Evolutionary conservation across 53 echinoderm and acorn worm genomes (phyloP).

Genomic region (Echinometra lucunter): DNA sequence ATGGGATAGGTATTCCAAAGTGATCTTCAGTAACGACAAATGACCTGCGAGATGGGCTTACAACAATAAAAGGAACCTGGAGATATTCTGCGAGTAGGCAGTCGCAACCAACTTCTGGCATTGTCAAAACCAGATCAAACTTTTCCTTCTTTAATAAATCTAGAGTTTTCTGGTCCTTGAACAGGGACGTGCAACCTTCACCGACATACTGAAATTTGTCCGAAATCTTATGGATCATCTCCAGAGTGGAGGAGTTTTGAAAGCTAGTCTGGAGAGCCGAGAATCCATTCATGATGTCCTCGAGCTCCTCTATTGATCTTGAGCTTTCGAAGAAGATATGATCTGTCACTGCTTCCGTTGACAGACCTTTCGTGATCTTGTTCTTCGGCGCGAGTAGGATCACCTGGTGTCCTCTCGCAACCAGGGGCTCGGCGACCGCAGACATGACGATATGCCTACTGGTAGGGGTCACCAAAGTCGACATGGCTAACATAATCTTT

Average conservation of each 20-base stretch:
- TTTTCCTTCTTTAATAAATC: not conserved
- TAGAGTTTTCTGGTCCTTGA: not conserved
- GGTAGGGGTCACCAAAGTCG: not conserved
- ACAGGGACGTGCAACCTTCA: not conserved
- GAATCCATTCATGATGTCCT: not conserved
- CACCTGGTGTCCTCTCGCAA: not conserved
- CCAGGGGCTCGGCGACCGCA: conserved; percentile 4
- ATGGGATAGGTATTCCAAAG: conserved; percentile 72
- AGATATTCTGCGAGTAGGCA: not conserved
- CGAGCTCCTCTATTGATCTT: not conserved
- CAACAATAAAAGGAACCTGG: not conserved
- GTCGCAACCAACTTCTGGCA: conserved; percentile 29
- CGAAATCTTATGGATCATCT: too few species aligned
- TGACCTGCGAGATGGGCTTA: not conserved
- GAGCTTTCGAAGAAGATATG: not conserved
- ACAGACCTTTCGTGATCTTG: conserved; percentile 22
- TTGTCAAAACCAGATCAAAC: conserved; percentile 15
- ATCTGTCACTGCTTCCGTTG: not conserved
- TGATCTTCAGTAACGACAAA: conserved; percentile 15
- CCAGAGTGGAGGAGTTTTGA: not conserved
- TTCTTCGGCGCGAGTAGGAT: conserved; percentile 8
- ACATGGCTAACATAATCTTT: conserved; percentile 35
- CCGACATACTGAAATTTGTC: not conserved
- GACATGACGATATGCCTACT: not conserved
- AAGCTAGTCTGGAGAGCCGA: not conserved